Evolutionary conservation across 2,113 vertebrate species (phyloP), one percentile per base, ranked within the genome.

Genomic region (Gobius niger): DNA sequence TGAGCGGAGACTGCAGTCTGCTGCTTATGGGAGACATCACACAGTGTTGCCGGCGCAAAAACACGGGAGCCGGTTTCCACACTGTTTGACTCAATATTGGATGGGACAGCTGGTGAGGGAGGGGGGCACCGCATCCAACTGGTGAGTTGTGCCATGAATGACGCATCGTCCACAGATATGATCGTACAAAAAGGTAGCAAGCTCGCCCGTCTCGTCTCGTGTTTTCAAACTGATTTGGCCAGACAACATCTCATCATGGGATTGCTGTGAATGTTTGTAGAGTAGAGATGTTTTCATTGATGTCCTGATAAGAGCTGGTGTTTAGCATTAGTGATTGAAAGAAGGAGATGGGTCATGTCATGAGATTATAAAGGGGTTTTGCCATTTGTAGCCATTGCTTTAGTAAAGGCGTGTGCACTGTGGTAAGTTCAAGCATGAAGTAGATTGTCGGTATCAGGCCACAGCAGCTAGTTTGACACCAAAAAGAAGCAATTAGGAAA

Each of bases 1-100:
- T 91, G 88, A 90, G 86, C 87, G 82, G 84, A 89, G 89, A 92
- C 90, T 92, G 91, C 91, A 91, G 91, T 92, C 89, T 85, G 41
- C 76, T 87, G 87, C 85, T 89, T 85, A 85, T 88, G 83, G 84
- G 85, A 88, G 87, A 82, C 77, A 85, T 87, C 88, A 75, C 86
- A 75, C 82, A 81, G 87, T 91, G 84, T 80, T 86, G 80, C 77
- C 81, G 83, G 76, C 84, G 79, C 83, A 83, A 78, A 87, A 72
- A 91, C 24, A 75, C 75, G 67, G 78, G 77, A 70, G 76, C 82
- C 70, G 82, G 65, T 86, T 65, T 82, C 63, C 80, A 54, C 73
- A 75, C 72, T 72, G 52, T 60, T 54, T 54, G 52, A 54, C 52
- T 47, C 71, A 67, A 72, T 85, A 71, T 85, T 86, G 88, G 78